Percentiles rank a stretch among this genome's conserved stretches.
Conservation (phyloP, 2,888 invertebrate species). For the Drosophila neoperkinsi region DNA sequence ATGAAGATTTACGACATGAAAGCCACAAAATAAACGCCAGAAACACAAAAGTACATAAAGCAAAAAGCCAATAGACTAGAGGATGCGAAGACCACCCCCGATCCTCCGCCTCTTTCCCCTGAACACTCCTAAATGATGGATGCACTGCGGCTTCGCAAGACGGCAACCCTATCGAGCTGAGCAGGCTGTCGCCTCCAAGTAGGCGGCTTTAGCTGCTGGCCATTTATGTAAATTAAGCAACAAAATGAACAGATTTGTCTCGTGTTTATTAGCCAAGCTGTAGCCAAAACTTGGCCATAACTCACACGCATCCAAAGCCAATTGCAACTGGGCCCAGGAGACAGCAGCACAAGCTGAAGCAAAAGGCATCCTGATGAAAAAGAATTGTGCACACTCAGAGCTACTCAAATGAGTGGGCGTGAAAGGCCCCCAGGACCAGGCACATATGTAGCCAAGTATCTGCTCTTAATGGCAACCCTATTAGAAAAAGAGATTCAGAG, state of each 20-base stretch:
- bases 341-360: slow-evolving; percentile 4
- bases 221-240: slow-evolving; percentile 81
- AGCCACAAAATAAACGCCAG: slow-evolving; percentile 79
- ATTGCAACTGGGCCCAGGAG: slow-evolving; percentile 37
- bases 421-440: slow-evolving; percentile 11
- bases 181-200: slow-evolving; percentile 12
- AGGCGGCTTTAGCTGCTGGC: slow-evolving; percentile 40
- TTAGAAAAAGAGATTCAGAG: slow-evolving; percentile 38
- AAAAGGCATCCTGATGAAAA: slow-evolving; percentile 50
- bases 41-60: slow-evolving; percentile 60
- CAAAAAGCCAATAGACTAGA: slow-evolving; percentile 64
- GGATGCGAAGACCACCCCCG: slow-evolving; percentile 7
- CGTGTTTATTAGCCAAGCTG: slow-evolving; percentile 73
- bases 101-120: not conserved
- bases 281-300: slow-evolving; percentile 47
- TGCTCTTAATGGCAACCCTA: slow-evolving; percentile 69
- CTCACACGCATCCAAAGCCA: slow-evolving; percentile 35
- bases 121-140: slow-evolving; percentile 58
- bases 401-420: slow-evolving; percentile 64
- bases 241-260: slow-evolving; percentile 78
- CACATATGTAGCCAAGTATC: slow-evolving; percentile 47
- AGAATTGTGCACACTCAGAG: slow-evolving; percentile 54
- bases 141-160: slow-evolving; percentile 45
- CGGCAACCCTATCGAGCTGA: slow-evolving; percentile 48
- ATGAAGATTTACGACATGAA: slow-evolving; percentile 81